These are phyloP conservation scores for Sibirionetta formosa DNA, from an alignment of 2,797 vertebrate species.

Conservation along the genomic window DNA sequence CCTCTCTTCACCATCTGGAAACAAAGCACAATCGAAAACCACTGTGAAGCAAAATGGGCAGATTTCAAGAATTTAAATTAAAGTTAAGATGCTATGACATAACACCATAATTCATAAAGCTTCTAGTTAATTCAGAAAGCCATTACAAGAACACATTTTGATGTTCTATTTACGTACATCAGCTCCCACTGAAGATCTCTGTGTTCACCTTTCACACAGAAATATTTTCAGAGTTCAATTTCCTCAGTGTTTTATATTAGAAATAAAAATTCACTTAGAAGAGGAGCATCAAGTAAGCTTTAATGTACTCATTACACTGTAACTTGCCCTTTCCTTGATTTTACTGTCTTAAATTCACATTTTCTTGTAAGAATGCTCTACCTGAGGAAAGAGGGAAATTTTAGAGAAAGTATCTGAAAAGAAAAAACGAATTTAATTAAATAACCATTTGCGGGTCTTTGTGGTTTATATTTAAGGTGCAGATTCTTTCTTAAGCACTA, in stretches of 20 bases:
- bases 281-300: not conserved
- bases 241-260: not conserved
- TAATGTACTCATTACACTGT: not conserved
- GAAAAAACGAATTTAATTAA: slow-evolving; percentile 52
- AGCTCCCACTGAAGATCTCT: not conserved
- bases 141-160: not conserved
- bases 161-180: not conserved
- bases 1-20: not conserved
- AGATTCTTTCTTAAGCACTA: slow-evolving; percentile 68
- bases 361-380: slow-evolving; percentile 17
- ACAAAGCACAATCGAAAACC: not conserved
- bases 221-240: slow-evolving; percentile 16
- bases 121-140: not conserved
- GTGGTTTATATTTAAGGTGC: slow-evolving; percentile 73
- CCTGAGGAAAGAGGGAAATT: slow-evolving; percentile 29
- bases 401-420: slow-evolving; percentile 58
- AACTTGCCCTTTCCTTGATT: slow-evolving; percentile 16
- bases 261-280: slow-evolving; percentile 2
- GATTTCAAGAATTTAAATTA: not conserved
- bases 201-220: slow-evolving; percentile 6
- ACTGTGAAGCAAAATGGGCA: not conserved
- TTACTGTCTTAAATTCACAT: slow-evolving; percentile 7
- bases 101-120: not conserved
- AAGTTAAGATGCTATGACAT: not conserved
- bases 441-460: slow-evolving; percentile 70